Base-by-base conservation (phyloP, 2,797 vertebrate genomes). In the Sebastes umbrosus region DNA sequence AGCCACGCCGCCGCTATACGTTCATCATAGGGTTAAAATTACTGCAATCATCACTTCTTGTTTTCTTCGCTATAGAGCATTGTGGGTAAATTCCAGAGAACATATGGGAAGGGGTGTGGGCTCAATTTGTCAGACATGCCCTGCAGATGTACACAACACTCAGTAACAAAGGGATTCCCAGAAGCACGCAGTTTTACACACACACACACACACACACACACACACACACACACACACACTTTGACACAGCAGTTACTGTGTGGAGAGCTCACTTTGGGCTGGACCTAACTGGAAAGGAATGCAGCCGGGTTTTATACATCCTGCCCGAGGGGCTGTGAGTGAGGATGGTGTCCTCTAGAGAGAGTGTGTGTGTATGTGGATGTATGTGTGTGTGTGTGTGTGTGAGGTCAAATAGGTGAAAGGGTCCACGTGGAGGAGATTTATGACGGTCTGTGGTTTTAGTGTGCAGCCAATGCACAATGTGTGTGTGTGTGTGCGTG, bases 211-310 rank as follows among this genome's bases (percentile, higher is more conserved):
- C 84, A 76, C 78, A 55, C 58, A 31, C 12, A 36, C 34, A 31
- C 78, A 75, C 82, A 78, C 32, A 34, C 32, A 22, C 79, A 22
- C 79, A 43, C 59, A 22, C 85, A 83, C 85, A 73, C 80, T 84
- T 86, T 90, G 91, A 94, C 92, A 92, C 89, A 88, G 90, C 86
- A 87, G 84, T 92, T 78, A 90, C 87, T 95, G 93, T 94, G 94
- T 89, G 89, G 90, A 94, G 92, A 88, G 87, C 92, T 88, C 84
- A 89, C 90, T 93, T 94, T 96, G 94, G 94, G 95, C 90, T 92
- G 94, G 93, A 94, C 92, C 85, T 95, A 94, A 96, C 94, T 92
- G 95, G 95, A 96, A 95, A 95, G 94, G 95, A 96, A 96, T 96
- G 94, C 91, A 88, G 92, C 71, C 29, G 89, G 92, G 84, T 94